Evolutionary conservation across 2,113 vertebrate genomes (phyloP), one percentile per base, ranked within the genome.

Genomic region (Lepidothrix coronata): DNA sequence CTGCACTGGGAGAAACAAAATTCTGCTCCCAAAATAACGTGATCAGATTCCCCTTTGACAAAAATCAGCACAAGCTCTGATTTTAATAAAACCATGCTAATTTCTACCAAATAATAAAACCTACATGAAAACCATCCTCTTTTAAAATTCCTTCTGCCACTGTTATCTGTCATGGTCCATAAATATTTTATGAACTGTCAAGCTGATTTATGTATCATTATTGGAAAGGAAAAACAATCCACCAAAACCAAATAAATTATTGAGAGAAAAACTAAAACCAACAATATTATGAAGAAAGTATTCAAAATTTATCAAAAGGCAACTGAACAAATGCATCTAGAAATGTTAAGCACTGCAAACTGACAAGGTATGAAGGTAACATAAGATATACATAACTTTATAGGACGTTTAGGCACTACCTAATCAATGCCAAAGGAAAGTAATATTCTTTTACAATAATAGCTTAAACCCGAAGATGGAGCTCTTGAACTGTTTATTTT

Each of bases 381-480:
- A 91, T 41, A 41, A 30, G 33, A 58, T 28, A 20, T 6, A 48
- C 4, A 10, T n/a, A 74, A 43, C 17, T 58, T 49, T 23, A 6
- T 21, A 12, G 9, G 10, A 82, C 11, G 5, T 59, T 84, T 44
- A 49, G 8, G 46, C 54, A 49, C 13, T 74, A 73, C 18, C 44
- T 49, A 28, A 49, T 49, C 19, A 31, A 51, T 35, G 31, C 11
- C 90, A 70, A 78, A 75, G 28, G 14, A 37, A 65, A 41, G 14
- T 23, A 43, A 8, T 25, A 21, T 22, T 54, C 82, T 75, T 87
- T 61, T 84, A 93, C 65, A 88, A 2, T 90, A 89, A 77, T 20
- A 73, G 7, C 24, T 55, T 67, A 57, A 59, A 51, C 93, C 97
- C 44, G 2, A 54, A 98, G 97, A 70, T 92, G 97, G 97, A 73